These are phyloP conservation scores for Hyposoter didymator DNA, from an alignment of 2,888 invertebrate genomes.

Conservation along the genomic window DNA sequence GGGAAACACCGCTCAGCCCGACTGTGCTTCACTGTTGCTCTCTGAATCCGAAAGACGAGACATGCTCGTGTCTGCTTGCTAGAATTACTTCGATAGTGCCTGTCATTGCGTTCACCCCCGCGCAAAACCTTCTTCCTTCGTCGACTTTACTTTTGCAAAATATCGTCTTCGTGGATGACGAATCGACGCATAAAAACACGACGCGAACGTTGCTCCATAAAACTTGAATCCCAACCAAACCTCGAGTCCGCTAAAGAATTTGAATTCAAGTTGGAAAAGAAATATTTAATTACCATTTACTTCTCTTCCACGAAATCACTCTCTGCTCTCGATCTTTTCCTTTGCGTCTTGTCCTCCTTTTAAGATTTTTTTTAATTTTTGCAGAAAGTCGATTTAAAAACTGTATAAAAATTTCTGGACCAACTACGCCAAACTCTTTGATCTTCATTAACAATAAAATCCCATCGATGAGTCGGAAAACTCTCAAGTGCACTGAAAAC, in stretches of 20 bases:
- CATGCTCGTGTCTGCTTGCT: constrained; percentile 24
- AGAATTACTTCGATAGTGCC: constrained; percentile 58
- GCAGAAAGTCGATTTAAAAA: neutral
- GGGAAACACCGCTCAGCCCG: constrained; percentile 50
- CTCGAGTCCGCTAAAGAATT: neutral
- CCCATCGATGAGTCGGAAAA: neutral
- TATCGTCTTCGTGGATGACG: constrained; percentile 27
- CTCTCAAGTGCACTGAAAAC: too few relatives aligned
- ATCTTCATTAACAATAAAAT: neutral
- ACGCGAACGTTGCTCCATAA: constrained; percentile 10
- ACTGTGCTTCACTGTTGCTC: constrained; percentile 49
- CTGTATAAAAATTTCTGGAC: too few relatives aligned
- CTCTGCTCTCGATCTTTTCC: neutral
- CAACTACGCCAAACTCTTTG: too few relatives aligned
- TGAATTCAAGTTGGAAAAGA: constrained; percentile 9
- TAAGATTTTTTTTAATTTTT: neutral
- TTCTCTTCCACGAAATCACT: neutral
- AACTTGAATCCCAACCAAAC: neutral
- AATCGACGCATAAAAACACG: constrained; percentile 7
- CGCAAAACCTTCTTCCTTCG: constrained; percentile 14
- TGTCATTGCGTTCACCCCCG: constrained; percentile 6
- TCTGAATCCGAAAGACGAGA: constrained; percentile 41
- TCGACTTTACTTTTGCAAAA: constrained; percentile 23
- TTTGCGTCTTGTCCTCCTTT: neutral
- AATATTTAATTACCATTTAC: constrained; percentile 40